Conservation (phyloP, 2,888 invertebrate genomes). For the Tachina lurida region DNA sequence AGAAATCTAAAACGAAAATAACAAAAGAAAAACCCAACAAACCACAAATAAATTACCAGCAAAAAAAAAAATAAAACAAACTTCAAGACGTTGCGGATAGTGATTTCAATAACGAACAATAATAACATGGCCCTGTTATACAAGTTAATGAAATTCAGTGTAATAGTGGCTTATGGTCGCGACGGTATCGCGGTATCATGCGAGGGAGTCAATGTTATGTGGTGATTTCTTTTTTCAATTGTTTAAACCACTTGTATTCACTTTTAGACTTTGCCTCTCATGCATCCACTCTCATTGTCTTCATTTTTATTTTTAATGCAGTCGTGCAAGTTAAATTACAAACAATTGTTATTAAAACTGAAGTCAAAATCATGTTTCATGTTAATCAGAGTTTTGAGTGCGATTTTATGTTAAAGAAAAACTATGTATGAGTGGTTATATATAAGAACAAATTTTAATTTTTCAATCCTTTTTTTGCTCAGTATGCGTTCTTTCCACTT, state of each 20-base stretch:
- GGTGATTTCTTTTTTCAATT: constrained; percentile 53
- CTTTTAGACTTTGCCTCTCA: constrained; percentile 1
- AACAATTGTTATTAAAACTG: constrained; percentile 27
- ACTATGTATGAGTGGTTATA: background rate
- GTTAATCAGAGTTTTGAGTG: constrained; percentile 41
- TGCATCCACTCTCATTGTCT: background rate
- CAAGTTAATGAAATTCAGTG: constrained; percentile 53
- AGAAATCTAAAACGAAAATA: constrained; percentile 20
- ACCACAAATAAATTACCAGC: constrained; percentile 52
- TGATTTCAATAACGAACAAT: constrained; percentile 53
- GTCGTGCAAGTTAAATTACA: background rate
- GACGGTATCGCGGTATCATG: constrained; percentile 22
- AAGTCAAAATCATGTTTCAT: background rate
- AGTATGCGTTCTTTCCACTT: background rate
- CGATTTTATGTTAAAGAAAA: constrained; percentile 37
- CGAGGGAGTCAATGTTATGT: constrained; percentile 66
- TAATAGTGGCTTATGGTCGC: constrained; percentile 32
- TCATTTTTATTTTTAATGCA: constrained; percentile 26
- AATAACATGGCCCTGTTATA: constrained; percentile 27
- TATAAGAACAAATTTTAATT: background rate
- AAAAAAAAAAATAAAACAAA: constrained; percentile 36
- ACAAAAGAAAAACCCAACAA: constrained; percentile 11
- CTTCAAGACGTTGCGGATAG: constrained; percentile 55
- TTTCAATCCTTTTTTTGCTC: constrained; percentile 10
- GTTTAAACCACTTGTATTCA: constrained; percentile 41